phyloP scores from a whole-genome alignment of 1,140 invertebrate genomes.

The Anastrepha ludens region DNA sequence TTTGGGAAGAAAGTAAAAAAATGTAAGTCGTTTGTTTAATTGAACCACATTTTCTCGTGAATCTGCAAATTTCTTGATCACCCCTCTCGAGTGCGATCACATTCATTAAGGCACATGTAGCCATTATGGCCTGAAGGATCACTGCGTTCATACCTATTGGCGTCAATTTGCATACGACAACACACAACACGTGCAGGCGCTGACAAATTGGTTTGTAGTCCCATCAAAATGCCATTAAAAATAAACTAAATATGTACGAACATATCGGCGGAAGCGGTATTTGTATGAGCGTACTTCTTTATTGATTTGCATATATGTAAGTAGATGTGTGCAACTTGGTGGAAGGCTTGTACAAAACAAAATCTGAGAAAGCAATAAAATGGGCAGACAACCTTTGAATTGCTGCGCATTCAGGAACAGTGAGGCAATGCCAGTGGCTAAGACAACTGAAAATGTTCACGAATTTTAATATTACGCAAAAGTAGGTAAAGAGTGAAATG shows the following conservation, averaged over 20 bases:
- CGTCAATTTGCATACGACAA: slow-evolving; percentile 29
- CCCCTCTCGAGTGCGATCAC: neutral
- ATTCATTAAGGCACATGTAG: neutral
- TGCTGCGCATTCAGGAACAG: neutral
- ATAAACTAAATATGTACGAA: neutral
- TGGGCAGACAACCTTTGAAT: too few relatives aligned
- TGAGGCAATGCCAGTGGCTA: neutral
- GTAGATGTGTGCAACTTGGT: neutral
- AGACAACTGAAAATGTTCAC: neutral
- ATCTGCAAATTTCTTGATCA: neutral
- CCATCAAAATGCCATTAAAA: slow-evolving; percentile 27
- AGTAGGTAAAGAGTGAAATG: neutral
- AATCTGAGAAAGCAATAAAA: too few relatives aligned
- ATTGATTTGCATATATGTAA: neutral
- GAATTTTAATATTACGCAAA: neutral
- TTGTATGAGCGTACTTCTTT: neutral
- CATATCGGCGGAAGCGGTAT: neutral
- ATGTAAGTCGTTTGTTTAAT: too few relatives aligned
- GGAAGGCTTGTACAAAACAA: neutral
- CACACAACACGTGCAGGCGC: slow-evolving; percentile 37
- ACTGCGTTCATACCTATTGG: neutral
- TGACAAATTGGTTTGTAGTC: slow-evolving; percentile 19
- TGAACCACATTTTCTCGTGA: neutral
- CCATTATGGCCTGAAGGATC: neutral
- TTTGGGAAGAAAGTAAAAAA: too few relatives aligned